These are phyloP conservation scores for Percopsis omiscomaycus DNA, from an alignment of 2,797 vertebrate genomes.

Conservation along the genomic window DNA sequence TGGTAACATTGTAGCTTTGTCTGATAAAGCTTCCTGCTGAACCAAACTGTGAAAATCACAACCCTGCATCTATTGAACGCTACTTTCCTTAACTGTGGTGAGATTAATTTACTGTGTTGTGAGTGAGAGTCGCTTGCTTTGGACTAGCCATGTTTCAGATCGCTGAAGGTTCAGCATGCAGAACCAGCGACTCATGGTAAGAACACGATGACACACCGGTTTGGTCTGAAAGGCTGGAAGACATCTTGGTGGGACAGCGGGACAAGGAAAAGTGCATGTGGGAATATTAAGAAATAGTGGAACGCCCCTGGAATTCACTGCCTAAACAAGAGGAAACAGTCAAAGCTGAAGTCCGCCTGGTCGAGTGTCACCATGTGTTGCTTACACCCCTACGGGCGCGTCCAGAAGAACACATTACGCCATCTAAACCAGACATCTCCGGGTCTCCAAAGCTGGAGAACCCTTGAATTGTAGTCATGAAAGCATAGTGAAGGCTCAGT, in stretches of 20 bases:
- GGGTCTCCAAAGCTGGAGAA: constrained; percentile 24
- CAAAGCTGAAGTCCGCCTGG: constrained; percentile 49
- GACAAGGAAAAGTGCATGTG: constrained; percentile 33
- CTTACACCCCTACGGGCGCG: constrained; percentile 37
- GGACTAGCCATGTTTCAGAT: constrained; percentile 21
- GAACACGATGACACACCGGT: constrained; percentile 47
- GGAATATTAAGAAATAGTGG: constrained; percentile 49
- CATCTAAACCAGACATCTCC: constrained; percentile 30
- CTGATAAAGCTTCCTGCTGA: not conserved
- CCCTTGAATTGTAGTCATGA: not conserved
- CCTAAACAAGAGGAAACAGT: constrained; percentile 58
- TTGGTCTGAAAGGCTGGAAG: constrained; percentile 30
- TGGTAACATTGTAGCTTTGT: not conserved
- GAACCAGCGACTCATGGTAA: constrained; percentile 24
- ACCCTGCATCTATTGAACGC: not conserved
- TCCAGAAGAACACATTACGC: constrained; percentile 16
- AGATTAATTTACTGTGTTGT: too few species aligned
- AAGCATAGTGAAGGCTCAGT: not conserved
- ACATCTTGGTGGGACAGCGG: constrained; percentile 57
- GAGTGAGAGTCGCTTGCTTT: too few species aligned
- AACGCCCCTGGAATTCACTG: constrained; percentile 43
- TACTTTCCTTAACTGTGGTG: too few species aligned
- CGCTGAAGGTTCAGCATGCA: constrained; percentile 22
- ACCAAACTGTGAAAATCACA: not conserved
- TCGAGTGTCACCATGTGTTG: constrained; percentile 40